phyloP scores from a whole-genome alignment of 2,113 vertebrate genomes.

The Carlito syrichta region DNA sequence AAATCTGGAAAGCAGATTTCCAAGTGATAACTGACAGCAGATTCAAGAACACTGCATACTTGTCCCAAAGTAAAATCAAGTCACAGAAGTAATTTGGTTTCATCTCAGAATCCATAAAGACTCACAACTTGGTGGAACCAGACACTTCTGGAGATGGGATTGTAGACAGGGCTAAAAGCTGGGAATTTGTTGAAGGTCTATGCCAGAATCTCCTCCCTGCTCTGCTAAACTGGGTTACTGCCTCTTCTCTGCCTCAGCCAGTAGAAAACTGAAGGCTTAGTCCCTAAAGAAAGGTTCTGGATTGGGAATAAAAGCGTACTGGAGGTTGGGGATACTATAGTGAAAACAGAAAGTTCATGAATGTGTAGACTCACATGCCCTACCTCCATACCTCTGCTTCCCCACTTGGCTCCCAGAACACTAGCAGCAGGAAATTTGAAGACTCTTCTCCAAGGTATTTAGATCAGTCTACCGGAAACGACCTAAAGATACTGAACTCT shows the following conservation, averaged over 20 bases:
- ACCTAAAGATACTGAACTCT: neutral
- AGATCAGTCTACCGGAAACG: neutral
- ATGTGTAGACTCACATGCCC: neutral
- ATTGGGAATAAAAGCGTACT: neutral
- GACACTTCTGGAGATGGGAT: neutral
- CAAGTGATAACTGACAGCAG: neutral
- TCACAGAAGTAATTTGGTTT: neutral
- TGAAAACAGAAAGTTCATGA: neutral
- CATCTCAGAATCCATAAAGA: neutral
- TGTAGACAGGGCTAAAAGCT: neutral
- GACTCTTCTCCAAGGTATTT: neutral
- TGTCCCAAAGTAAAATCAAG: neutral
- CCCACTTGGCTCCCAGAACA: neutral
- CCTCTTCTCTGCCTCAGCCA: neutral
- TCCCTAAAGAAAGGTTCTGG: neutral
- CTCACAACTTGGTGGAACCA: neutral
- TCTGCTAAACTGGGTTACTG: neutral
- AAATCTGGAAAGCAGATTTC: constrained; percentile 33
- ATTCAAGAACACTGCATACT: neutral
- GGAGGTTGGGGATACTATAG: neutral
- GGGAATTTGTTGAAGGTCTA: neutral
- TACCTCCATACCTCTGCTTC: neutral
- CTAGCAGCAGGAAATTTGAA: neutral
- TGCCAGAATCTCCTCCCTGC: neutral
- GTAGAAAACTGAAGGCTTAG: neutral